phyloP scores from a whole-genome alignment of 2,888 invertebrate genomes.

The Ganaspis brasiliensis region DNA sequence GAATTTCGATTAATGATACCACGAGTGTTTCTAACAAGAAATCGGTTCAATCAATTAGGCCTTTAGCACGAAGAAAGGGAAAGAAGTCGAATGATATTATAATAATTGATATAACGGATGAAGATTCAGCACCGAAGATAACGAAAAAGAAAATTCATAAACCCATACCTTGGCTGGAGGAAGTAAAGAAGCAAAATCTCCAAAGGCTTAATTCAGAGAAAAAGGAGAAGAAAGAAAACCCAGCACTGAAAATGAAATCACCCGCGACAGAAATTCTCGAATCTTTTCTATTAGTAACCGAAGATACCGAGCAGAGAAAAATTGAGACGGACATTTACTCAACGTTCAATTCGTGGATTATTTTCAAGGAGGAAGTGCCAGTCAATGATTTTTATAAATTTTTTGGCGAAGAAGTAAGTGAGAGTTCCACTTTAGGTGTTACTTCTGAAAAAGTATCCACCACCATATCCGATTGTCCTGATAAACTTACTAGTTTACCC shows the following conservation, averaged over 20 bases:
- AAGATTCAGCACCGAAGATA: constrained; percentile 67
- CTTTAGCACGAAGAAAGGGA: constrained; percentile 51
- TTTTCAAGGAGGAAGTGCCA: background rate
- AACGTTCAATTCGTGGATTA: background rate
- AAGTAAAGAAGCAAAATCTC: constrained; percentile 61
- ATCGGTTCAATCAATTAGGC: constrained; percentile 57
- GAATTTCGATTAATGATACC: constrained; percentile 61
- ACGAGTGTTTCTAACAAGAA: constrained; percentile 51
- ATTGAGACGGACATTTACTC: constrained; percentile 49
- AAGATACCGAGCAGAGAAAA: constrained; percentile 63
- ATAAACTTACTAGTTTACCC: background rate
- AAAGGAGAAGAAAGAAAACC: constrained; percentile 51
- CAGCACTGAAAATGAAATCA: constrained; percentile 40
- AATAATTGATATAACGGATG: constrained; percentile 75
- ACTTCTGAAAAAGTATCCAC: too few relatives aligned
- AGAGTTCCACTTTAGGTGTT: background rate
- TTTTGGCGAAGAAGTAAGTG: constrained; percentile 16
- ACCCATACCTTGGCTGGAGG: constrained; percentile 70
- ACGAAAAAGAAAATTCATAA: constrained; percentile 67
- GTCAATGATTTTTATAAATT: background rate
- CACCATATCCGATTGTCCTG: too few relatives aligned
- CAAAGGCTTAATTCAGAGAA: constrained; percentile 35
- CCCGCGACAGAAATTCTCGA: constrained; percentile 50
- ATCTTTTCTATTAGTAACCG: constrained; percentile 59
- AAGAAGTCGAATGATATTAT: constrained; percentile 71